Evolutionary conservation across 37 sponge, comb jelly and placozoan species (phyloP).

Genomic region (Halisarca cf. caerulea): DNA sequence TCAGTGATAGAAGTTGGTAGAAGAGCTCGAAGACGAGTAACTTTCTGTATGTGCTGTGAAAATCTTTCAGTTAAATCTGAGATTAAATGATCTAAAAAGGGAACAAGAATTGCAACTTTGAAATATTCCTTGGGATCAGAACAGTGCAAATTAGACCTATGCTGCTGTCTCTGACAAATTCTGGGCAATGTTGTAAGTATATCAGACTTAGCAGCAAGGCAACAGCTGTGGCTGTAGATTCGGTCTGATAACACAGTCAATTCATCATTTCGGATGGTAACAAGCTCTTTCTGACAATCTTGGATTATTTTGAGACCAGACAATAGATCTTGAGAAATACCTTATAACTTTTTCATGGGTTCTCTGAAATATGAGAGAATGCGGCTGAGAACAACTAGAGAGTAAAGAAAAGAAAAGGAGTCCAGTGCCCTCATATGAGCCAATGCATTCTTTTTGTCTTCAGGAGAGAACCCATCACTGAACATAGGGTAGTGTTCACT

Average conservation of each 20-base stretch:
- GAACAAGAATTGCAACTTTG: too few relatives aligned
- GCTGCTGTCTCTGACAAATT: too few relatives aligned
- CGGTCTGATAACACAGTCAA: slow-evolving; percentile 48
- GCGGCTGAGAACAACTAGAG: slow-evolving; percentile 36
- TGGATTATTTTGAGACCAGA: slow-evolving; percentile 29
- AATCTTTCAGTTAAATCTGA: too few relatives aligned
- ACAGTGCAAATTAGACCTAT: too few relatives aligned
- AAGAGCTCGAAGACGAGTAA: too few relatives aligned
- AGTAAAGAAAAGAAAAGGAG: slow-evolving; percentile 57
- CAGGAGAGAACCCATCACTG: slow-evolving; percentile 45
- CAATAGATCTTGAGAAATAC: slow-evolving; percentile 38
- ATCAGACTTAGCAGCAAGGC: slow-evolving; percentile 39
- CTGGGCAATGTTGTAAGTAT: too few relatives aligned
- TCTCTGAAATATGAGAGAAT: slow-evolving; percentile 54
- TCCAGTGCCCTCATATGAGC: background rate
- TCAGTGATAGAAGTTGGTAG: too few relatives aligned
- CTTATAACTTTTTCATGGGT: slow-evolving; percentile 48
- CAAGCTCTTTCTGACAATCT: slow-evolving; percentile 11
- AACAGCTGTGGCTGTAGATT: slow-evolving; percentile 44
- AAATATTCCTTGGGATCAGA: too few relatives aligned
- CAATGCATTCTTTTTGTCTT: slow-evolving; percentile 54
- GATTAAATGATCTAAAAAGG: too few relatives aligned
- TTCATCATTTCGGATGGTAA: slow-evolving; percentile 21
- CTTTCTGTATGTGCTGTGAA: too few relatives aligned
- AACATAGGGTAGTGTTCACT: too few relatives aligned